Conservation (phyloP, 2,113 vertebrate species). For the Muscicapa adusta region DNA sequence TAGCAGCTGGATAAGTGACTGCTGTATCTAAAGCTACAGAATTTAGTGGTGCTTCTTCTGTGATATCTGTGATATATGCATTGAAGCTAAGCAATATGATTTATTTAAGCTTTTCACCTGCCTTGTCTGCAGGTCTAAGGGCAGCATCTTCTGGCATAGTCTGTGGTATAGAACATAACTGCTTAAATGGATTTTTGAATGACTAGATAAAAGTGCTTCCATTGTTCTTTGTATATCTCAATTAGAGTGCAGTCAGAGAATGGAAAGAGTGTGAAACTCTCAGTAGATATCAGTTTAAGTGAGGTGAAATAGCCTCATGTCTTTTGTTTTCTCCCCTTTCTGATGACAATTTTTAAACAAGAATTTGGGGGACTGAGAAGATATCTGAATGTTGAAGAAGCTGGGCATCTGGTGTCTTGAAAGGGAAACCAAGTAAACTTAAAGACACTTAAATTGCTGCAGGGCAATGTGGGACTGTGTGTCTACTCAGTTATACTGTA, state of each 20-base stretch:
- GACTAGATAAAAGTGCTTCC: neutral
- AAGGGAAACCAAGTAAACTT: neutral
- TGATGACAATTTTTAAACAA: neutral
- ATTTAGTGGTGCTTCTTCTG: slow-evolving; percentile 14
- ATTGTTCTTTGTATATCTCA: slow-evolving; percentile 12
- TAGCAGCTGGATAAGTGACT: slow-evolving; percentile 30
- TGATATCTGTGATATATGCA: neutral
- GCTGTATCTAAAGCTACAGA: neutral
- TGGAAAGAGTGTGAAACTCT: neutral
- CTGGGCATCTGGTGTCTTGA: neutral
- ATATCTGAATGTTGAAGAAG: neutral
- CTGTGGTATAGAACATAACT: neutral
- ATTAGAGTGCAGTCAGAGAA: neutral
- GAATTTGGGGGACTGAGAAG: neutral
- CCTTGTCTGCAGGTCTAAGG: neutral
- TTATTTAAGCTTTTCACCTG: slow-evolving; percentile 30
- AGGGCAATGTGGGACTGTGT: neutral
- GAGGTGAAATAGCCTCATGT: neutral
- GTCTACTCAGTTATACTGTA: neutral
- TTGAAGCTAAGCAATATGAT: neutral
- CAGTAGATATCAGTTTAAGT: neutral
- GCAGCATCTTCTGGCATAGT: neutral
- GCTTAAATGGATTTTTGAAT: slow-evolving; percentile 40
- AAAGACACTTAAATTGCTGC: neutral
- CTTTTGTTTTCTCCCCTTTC: neutral